Conservation (phyloP, 1,140 invertebrate species). For the Diorhabda carinulata region DNA sequence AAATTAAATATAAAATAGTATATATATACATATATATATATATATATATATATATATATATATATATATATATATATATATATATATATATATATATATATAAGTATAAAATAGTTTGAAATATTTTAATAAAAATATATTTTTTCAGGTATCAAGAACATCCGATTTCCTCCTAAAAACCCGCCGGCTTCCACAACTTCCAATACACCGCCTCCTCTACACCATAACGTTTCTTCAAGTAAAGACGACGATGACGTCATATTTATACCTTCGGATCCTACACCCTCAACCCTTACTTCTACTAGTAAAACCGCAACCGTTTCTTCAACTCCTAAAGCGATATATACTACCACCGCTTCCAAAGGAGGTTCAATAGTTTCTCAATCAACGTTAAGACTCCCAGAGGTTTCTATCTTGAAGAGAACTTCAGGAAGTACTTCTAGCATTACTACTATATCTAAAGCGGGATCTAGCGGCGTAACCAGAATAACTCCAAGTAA, state of each 20-base stretch:
- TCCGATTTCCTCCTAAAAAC: conserved; percentile 31
- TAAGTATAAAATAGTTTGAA: too few species aligned
- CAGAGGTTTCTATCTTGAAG: background rate
- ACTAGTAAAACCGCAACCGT: background rate
- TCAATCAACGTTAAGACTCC: too few species aligned
- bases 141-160: conserved; percentile 34
- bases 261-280: conserved; percentile 25
- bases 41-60: too few species aligned
- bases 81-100: too few species aligned
- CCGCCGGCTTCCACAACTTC: conserved; percentile 5
- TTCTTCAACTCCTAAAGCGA: background rate
- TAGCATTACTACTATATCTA: background rate
- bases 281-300: conserved; percentile 5
- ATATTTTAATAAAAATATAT: background rate
- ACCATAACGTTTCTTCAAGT: background rate
- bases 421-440: background rate
- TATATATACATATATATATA: too few species aligned
- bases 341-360: too few species aligned
- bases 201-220: background rate
- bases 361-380: too few species aligned
- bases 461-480: conserved; percentile 5
- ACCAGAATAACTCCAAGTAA: background rate
- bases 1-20: too few species aligned
- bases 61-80: too few species aligned
- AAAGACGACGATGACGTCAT: conserved; percentile 40